Percentiles rank a stretch among this genome's conserved stretches.
These are phyloP conservation scores for Typhlomys cinereus DNA, from an alignment of 2,113 vertebrate genomes.

Conservation along the genomic window DNA sequence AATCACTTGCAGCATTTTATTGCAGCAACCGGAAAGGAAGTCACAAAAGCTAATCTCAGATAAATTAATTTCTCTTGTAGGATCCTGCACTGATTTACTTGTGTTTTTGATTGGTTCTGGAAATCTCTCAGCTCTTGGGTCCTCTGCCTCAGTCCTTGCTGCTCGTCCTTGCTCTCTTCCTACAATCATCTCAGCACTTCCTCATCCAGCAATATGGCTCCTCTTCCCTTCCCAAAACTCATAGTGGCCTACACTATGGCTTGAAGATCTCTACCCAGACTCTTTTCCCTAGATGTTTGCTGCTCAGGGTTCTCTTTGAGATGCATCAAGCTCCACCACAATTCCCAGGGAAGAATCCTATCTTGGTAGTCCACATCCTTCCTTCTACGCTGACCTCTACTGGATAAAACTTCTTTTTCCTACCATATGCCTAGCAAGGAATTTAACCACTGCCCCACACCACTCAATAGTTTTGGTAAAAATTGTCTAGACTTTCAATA, in stretches of 20 bases:
- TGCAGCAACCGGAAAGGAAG: no score
- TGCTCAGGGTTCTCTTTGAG: background rate
- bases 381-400: no score
- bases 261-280: background rate
- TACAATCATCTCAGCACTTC: background rate
- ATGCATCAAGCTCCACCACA: background rate
- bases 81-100: background rate
- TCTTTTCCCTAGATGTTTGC: background rate
- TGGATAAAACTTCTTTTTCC: background rate
- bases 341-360: no score
- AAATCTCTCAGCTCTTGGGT: no score
- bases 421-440: rapidly evolving
- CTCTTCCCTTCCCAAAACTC: background rate
- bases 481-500: background rate
- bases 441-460: background rate
- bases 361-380: no score
- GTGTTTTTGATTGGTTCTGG: background rate
- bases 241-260: background rate
- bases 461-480: background rate
- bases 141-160: background rate
- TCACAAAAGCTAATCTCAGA: no score
- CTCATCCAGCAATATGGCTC: background rate
- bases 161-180: background rate
- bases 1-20: background rate
- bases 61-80: background rate